These are phyloP conservation scores for Podarcis muralis DNA, from an alignment of 2,113 vertebrate species.

Conservation along the genomic window DNA sequence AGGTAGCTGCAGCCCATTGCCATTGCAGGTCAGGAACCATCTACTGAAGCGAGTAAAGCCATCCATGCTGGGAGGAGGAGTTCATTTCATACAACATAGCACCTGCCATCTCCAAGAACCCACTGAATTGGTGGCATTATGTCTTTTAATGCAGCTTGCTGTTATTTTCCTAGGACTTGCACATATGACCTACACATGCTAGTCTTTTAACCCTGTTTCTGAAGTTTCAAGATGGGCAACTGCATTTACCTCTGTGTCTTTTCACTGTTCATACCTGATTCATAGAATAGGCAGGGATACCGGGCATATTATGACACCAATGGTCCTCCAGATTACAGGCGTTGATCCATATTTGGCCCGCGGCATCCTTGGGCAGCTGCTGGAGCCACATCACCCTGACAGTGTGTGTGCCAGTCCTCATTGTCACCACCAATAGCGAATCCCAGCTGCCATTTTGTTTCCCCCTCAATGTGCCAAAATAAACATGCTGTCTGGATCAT, in stretches of 20 bases:
- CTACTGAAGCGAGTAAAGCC: not conserved
- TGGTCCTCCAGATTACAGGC: not conserved
- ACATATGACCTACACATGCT: too few relatives aligned
- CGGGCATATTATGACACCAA: not conserved
- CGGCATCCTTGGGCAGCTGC: not conserved
- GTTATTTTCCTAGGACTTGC: not conserved
- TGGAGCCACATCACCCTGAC: too few relatives aligned
- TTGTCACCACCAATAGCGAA: not conserved
- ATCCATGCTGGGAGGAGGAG: not conserved
- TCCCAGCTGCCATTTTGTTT: not conserved
- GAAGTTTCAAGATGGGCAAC: not conserved
- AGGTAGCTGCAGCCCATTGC: not conserved
- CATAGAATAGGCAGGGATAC: not conserved
- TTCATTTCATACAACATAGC: not conserved
- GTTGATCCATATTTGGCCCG: too few relatives aligned
- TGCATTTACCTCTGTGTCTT: constrained; percentile 3
- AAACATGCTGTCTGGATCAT: not conserved
- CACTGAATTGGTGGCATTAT: not conserved
- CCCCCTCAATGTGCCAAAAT: not conserved
- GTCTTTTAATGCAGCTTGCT: not conserved
- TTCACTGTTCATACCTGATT: not conserved
- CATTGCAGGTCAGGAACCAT: not conserved
- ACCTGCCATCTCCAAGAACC: not conserved
- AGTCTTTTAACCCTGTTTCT: not conserved
- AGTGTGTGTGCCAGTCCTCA: not conserved